Evolutionary conservation across 2,888 invertebrate genomes (phyloP).

Genomic region (Lepeophtheirus nordmannii): DNA sequence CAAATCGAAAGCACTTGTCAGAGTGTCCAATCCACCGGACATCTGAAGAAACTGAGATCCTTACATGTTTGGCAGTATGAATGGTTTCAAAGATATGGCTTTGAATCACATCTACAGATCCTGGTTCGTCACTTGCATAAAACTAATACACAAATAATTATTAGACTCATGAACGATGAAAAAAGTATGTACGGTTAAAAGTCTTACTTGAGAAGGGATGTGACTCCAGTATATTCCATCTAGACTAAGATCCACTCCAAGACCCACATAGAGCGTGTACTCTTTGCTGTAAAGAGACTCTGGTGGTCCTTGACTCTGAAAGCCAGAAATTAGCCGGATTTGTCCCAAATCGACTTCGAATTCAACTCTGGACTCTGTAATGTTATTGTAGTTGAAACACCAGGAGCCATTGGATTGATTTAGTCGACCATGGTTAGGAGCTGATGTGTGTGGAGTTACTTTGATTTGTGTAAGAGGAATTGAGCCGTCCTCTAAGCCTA

Average conservation of each 20-base stretch:
- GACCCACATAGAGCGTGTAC: conserved; percentile 12
- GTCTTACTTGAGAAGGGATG: too few relatives aligned
- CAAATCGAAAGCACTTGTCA: conserved; percentile 20
- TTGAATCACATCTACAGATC: not conserved
- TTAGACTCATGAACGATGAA: too few relatives aligned
- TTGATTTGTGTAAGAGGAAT: not conserved
- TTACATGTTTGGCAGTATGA: not conserved
- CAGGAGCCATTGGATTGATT: conserved; percentile 5
- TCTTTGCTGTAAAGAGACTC: not conserved
- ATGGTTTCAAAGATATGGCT: conserved; percentile 11
- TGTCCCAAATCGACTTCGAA: conserved; percentile 8
- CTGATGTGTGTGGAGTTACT: not conserved
- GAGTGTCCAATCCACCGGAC: conserved; percentile 12
- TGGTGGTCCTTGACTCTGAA: conserved; percentile 24
- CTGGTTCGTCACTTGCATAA: conserved; percentile 13
- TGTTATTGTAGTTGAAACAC: conserved; percentile 15
- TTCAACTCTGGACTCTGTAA: not conserved
- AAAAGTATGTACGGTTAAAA: too few relatives aligned
- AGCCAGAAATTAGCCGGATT: conserved; percentile 17
- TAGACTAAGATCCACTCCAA: not conserved
- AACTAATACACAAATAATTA: not conserved
- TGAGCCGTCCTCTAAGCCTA: not conserved
- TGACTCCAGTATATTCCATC: conserved; percentile 7
- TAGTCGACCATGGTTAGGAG: conserved; percentile 13
- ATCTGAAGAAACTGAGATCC: conserved; percentile 3